Conservation (phyloP, 2,888 invertebrate species). For the Netelia virgata region DNA sequence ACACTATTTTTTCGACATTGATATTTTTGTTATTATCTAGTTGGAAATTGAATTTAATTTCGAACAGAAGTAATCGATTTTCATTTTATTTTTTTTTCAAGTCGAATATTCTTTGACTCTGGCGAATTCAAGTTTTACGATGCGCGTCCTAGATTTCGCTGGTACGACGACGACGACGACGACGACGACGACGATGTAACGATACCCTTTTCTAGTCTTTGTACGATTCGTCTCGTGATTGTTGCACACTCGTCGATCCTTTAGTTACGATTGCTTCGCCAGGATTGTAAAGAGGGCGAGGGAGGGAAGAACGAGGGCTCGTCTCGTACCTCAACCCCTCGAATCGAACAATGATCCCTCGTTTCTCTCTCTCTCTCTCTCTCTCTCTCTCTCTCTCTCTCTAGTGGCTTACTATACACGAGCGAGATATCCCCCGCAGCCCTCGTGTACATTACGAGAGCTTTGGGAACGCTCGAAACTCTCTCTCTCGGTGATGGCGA, state of each 20-base stretch:
- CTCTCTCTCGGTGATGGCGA: slow-evolving; percentile 1
- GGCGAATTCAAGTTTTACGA: neutral
- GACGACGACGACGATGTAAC: slow-evolving; percentile 5
- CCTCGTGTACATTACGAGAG: neutral
- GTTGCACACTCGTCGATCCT: slow-evolving; percentile 37
- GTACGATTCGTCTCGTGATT: slow-evolving; percentile 41
- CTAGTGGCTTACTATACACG: neutral
- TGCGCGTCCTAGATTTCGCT: slow-evolving; percentile 14
- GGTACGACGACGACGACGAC: neutral
- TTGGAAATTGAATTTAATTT: too few relatives aligned
- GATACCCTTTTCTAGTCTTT: slow-evolving; percentile 27
- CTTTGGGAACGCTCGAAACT: slow-evolving; percentile 50
- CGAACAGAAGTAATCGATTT: too few relatives aligned
- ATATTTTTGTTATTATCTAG: too few relatives aligned
- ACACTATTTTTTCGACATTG: too few relatives aligned
- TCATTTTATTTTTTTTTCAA: too few relatives aligned
- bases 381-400: slow-evolving; percentile 1
- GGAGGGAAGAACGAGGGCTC: neutral
- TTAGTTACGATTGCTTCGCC: slow-evolving; percentile 7
- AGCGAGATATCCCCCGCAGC: neutral
- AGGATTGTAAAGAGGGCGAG: slow-evolving; percentile 8
- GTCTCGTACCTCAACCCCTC: neutral
- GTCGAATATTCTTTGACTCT: too few relatives aligned
- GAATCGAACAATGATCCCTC: slow-evolving; percentile 1
- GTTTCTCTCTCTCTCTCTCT: neutral